phyloP scores from a whole-genome alignment of 2,888 invertebrate genomes.

The Hirudinaria manillensis region DNA sequence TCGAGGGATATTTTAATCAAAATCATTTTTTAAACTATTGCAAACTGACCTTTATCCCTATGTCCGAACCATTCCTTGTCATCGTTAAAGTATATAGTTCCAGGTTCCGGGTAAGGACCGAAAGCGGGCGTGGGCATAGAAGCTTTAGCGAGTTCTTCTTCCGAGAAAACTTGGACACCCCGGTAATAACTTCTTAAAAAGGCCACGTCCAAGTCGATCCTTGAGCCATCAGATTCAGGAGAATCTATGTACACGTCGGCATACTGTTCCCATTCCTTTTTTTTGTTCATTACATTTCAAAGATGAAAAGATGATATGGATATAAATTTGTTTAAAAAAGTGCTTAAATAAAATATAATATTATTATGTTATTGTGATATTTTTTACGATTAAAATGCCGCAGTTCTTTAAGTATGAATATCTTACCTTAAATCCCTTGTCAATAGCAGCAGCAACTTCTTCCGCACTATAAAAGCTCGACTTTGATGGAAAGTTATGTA shows the following conservation, averaged over 20 bases:
- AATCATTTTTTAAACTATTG: not conserved
- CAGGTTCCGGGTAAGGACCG: not conserved
- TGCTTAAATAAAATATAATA: too few relatives aligned
- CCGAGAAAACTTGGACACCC: not conserved
- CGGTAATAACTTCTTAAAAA: slow-evolving; percentile 32
- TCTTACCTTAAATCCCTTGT: not conserved
- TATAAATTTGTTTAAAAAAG: too few relatives aligned
- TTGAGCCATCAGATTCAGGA: not conserved
- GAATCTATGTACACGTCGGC: not conserved
- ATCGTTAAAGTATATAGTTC: not conserved
- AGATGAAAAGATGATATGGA: too few relatives aligned
- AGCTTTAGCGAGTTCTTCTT: not conserved
- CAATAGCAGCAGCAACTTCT: not conserved
- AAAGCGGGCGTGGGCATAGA: not conserved
- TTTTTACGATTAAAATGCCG: too few relatives aligned
- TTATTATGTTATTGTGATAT: too few relatives aligned
- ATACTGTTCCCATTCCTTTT: not conserved
- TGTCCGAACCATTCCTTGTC: not conserved
- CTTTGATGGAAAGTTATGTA: not conserved
- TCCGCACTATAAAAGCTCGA: not conserved
- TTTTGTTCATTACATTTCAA: too few relatives aligned
- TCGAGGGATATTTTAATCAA: too few relatives aligned
- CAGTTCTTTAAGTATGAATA: too few relatives aligned
- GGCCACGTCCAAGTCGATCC: not conserved
- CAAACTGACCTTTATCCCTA: not conserved